A percentile compares a stretch with the other conserved stretches of the same genome.
These are phyloP conservation scores for Aspidapion aeneum DNA, from an alignment of 2,888 invertebrate species.

Conservation along the genomic window DNA sequence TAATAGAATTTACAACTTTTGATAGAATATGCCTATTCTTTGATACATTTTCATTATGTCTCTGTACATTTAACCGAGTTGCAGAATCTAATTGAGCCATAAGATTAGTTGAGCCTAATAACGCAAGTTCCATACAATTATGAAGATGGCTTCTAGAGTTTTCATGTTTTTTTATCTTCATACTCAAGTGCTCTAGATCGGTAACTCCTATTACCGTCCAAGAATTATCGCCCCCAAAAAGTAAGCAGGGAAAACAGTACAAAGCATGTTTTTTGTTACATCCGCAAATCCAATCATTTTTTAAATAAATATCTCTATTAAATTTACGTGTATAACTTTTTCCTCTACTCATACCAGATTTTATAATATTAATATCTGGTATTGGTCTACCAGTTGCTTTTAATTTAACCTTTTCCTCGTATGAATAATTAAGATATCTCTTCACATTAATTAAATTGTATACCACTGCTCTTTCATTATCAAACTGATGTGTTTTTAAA, in stretches of 20 bases:
- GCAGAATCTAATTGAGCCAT: too few species aligned
- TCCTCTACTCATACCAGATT: slow-evolving; percentile 1
- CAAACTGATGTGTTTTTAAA: too few species aligned
- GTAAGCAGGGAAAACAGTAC: slow-evolving; percentile 21
- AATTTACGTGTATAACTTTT: slow-evolving; percentile 10
- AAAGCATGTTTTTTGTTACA: slow-evolving; percentile 17
- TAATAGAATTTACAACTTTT: slow-evolving; percentile 35
- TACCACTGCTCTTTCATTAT: too few species aligned
- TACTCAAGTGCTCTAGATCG: slow-evolving; percentile 3
- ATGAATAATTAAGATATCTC: background rate
- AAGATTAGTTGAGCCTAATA: slow-evolving; percentile 6
- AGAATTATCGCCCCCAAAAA: slow-evolving; percentile 14
- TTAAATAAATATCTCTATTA: slow-evolving; percentile 14
- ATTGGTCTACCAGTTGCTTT: too few species aligned
- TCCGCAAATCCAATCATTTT: slow-evolving; percentile 18
- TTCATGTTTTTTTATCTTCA: slow-evolving; percentile 8
- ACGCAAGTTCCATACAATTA: slow-evolving; percentile 5
- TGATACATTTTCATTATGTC: slow-evolving; percentile 9
- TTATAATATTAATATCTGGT: too few species aligned
- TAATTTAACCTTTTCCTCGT: slow-evolving; percentile 2
- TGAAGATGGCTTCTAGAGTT: background rate
- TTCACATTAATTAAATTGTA: too few species aligned
- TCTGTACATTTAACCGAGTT: background rate
- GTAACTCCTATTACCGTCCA: slow-evolving; percentile 9
- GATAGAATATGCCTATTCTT: slow-evolving; percentile 12